These are phyloP conservation scores for Oryzias woworae DNA, from an alignment of 2,113 vertebrate species.

Conservation along the genomic window DNA sequence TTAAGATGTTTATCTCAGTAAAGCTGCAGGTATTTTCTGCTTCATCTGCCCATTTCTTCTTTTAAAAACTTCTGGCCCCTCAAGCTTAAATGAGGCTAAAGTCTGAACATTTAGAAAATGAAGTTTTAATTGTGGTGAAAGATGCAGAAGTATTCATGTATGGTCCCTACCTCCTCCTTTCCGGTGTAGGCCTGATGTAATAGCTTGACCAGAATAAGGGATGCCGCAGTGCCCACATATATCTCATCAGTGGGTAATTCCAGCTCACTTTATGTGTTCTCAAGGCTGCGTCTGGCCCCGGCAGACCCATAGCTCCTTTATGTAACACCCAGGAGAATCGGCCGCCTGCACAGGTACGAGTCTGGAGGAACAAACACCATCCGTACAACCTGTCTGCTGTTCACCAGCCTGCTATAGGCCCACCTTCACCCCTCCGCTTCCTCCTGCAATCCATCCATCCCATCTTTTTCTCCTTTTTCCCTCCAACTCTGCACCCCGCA, in stretches of 20 bases:
- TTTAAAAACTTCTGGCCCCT: constrained; percentile 46
- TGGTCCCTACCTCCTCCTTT: constrained; percentile 36
- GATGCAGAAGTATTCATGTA: constrained; percentile 67
- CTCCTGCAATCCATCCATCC: constrained; percentile 49
- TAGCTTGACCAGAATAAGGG: constrained; percentile 68
- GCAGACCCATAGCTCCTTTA: constrained; percentile 72
- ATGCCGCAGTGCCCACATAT: constrained; percentile 53
- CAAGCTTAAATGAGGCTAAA: constrained; percentile 77
- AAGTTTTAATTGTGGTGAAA: constrained; percentile 78
- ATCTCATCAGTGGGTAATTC: constrained; percentile 70
- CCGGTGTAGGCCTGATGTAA: constrained; percentile 51
- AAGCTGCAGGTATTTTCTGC: constrained; percentile 13
- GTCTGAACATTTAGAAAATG: constrained; percentile 75
- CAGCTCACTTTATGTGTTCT: constrained; percentile 64
- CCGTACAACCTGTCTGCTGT: constrained; percentile 74
- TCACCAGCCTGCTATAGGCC: constrained; percentile 39
- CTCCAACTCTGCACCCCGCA: constrained; percentile 47
- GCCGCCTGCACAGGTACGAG: constrained; percentile 70
- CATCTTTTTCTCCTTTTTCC: constrained; percentile 37
- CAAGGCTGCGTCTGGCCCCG: constrained; percentile 42
- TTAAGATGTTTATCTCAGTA: constrained; percentile 12
- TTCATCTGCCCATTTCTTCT: constrained; percentile 42
- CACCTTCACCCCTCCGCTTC: constrained; percentile 40
- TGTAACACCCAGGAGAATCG: constrained; percentile 74
- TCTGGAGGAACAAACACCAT: constrained; percentile 79